Percentiles rank a stretch among this genome's conserved stretches.
Conservation (phyloP, 2,113 vertebrate genomes). For the Ramphastos sulfuratus region DNA sequence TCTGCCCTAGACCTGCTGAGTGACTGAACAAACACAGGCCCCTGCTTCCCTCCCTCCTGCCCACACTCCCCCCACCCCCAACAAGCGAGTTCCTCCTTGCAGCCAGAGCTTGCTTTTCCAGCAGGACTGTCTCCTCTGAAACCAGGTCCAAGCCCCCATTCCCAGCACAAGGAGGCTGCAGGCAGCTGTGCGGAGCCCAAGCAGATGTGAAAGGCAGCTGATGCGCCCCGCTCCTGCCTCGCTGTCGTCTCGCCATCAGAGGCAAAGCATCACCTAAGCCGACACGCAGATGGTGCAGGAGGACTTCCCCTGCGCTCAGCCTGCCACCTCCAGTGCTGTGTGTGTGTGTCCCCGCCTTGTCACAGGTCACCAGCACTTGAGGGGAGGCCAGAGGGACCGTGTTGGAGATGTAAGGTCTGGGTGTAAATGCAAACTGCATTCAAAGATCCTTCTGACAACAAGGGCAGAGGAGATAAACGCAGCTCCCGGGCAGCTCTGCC, state of each 20-base stretch:
- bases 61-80: too few relatives aligned
- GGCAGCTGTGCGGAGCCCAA: not conserved
- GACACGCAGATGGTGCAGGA: not conserved
- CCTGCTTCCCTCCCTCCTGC: not conserved
- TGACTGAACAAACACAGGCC: not conserved
- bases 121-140: not conserved
- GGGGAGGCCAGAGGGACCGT: not conserved
- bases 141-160: not conserved
- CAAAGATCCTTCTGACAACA: not conserved
- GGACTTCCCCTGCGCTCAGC: not conserved
- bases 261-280: not conserved
- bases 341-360: not conserved
- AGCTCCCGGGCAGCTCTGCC: not conserved
- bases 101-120: not conserved
- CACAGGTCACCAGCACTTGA: not conserved
- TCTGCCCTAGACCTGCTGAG: conserved; percentile 26
- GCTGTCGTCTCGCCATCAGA: not conserved
- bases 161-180: rapidly evolving
- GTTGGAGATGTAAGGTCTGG: not conserved
- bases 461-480: not conserved
- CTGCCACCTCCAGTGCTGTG: not conserved
- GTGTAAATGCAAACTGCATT: not conserved
- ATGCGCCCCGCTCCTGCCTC: not conserved
- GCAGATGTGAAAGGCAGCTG: conserved; percentile 2
- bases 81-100: not conserved